phyloP scores from a whole-genome alignment of 2,797 vertebrate species.

The Myotis planiceps region DNA sequence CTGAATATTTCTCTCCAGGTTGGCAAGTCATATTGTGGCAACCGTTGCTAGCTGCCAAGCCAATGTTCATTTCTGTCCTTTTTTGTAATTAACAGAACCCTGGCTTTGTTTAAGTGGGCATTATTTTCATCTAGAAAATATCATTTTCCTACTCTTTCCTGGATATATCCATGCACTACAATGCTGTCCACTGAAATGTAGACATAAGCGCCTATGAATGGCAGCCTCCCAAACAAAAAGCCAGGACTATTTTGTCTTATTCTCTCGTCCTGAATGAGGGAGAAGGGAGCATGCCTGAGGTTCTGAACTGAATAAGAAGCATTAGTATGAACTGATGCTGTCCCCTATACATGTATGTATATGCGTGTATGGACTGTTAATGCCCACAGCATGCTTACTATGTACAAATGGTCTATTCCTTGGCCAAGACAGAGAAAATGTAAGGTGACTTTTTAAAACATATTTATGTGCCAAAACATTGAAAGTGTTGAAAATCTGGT shows the following conservation, averaged over 20 bases:
- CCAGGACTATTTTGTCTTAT: too few species aligned
- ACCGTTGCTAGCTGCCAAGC: neutral
- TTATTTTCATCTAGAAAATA: neutral
- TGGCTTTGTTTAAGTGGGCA: neutral
- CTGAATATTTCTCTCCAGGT: neutral
- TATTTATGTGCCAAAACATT: neutral
- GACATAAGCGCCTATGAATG: neutral
- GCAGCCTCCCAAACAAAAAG: neutral
- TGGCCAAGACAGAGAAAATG: neutral
- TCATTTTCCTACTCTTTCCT: neutral
- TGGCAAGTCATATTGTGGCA: too few species aligned
- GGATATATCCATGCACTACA: neutral
- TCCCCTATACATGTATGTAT: too few species aligned
- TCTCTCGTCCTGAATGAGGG: too few species aligned
- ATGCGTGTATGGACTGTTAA: too few species aligned
- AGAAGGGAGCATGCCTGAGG: too few species aligned
- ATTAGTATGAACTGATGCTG: neutral
- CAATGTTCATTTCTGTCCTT: neutral
- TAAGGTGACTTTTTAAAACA: neutral
- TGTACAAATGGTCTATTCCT: neutral
- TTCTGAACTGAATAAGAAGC: neutral
- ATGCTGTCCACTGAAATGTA: neutral
- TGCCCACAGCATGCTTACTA: neutral
- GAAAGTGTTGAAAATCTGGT: neutral
- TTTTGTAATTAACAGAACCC: neutral